phyloP scores from a whole-genome alignment of 2,797 vertebrate genomes.

The Artibeus jamaicensis region DNA sequence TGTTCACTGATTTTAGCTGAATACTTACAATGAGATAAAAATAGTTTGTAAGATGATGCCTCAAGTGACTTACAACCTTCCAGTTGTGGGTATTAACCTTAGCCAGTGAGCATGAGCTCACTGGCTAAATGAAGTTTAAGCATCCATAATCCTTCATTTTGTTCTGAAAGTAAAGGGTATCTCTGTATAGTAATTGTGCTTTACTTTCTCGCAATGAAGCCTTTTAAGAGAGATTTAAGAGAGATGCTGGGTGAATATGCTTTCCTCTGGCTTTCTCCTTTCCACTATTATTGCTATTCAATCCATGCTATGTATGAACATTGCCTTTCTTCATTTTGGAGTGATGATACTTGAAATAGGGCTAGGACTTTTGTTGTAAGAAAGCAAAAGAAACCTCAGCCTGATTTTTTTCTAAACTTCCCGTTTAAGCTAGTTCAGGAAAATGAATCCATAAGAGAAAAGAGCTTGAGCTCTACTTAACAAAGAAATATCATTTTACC shows the following conservation, averaged over 20 bases:
- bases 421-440: neutral
- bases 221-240: neutral
- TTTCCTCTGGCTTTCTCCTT: neutral
- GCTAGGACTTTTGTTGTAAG: neutral
- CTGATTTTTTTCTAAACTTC: neutral
- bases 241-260: neutral
- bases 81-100: neutral
- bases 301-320: neutral
- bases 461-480: neutral
- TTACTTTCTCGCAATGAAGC: neutral
- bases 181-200: neutral
- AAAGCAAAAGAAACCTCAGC: neutral
- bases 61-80: neutral
- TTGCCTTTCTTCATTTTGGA: neutral
- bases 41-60: neutral
- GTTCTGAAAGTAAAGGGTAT: neutral
- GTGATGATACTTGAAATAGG: neutral
- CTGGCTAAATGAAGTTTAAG: neutral
- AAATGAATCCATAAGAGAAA: neutral
- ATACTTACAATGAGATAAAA: neutral
- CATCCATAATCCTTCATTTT: neutral
- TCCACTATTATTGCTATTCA: neutral
- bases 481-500: neutral
- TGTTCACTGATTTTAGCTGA: neutral
- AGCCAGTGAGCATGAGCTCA: neutral